phyloP scores from a whole-genome alignment of 2,888 invertebrate genomes.

The Neoascia interrupta region DNA sequence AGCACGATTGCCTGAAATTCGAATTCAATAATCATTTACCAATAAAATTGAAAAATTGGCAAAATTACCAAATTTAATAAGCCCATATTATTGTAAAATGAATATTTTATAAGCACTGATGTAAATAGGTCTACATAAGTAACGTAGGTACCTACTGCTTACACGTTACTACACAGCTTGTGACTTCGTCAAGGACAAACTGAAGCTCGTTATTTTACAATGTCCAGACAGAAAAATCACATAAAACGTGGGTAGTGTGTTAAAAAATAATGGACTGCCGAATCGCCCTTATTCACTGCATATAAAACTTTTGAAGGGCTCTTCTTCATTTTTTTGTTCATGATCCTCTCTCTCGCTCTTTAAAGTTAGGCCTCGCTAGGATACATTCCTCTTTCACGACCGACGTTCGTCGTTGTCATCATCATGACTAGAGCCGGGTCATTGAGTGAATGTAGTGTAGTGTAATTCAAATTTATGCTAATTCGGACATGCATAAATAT shows the following conservation, averaged over 20 bases:
- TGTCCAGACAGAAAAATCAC: constrained; percentile 3
- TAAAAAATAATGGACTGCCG: constrained; percentile 25
- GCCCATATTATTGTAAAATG: no score
- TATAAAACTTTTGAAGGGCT: constrained; percentile 58
- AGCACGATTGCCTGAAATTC: no score
- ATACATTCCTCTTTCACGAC: not conserved
- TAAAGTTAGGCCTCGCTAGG: not conserved
- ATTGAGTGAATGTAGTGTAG: constrained; percentile 61
- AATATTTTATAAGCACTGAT: no score
- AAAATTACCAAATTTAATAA: no score
- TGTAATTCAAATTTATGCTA: constrained; percentile 69
- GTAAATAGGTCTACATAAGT: no score
- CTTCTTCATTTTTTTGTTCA: constrained; percentile 56
- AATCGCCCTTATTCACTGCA: constrained; percentile 36
- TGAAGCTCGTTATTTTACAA: constrained; percentile 34
- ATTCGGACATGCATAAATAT: constrained; percentile 68
- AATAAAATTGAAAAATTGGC: no score
- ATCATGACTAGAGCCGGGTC: constrained; percentile 37
- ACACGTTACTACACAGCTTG: constrained; percentile 48
- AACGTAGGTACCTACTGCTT: no score
- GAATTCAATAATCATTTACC: no score
- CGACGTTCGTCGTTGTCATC: constrained; percentile 47
- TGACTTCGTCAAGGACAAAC: constrained; percentile 55
- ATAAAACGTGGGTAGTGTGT: constrained; percentile 36
- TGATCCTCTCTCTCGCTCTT: constrained; percentile 12